Evolutionary conservation across 1,140 invertebrate genomes (phyloP), one percentile per base, ranked within the genome.

Genomic region (Heliconius melpomene): DNA sequence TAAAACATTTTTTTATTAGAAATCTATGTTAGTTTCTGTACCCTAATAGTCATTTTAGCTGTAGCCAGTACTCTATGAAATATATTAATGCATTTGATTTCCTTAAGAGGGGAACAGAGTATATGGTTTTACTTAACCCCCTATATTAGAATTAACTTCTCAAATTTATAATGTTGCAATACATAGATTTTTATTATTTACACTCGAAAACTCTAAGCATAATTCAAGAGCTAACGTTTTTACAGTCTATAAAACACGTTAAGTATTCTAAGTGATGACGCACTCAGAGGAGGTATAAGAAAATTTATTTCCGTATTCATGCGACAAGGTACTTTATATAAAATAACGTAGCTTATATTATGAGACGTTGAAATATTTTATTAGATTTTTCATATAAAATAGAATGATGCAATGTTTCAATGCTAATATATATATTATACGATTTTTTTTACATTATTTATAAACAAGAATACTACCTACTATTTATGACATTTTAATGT

Each of bases 231-330:
- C 72, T 73, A 78, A 78, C 72, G 73, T 78, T 81, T 81, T 81
- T 76, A 75, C 77, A 81, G 80, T 81, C 80, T 72, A 75, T 81
- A 81, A 46, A 75, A 78, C 80, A 81, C 76, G 60, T 36, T 72
- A 75, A 78, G 66, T 81, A 78, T 78, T 78, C 72, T 75, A 75
- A 81, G 60, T 78, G 76, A 81, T 81, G 80, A 81, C 80, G 80
- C 73, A 75, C 71, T 60, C 52, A 40, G 79, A 73, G 54, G 38
- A 60, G 60, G 54, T 78, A 72, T 70, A 75, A 75, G 73, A 81
- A 60, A 72, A 46, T 60, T 78, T 75, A 75, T 81, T 81, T 75
- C 77, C 79, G 75, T 80, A 77, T 80, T 80, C n/a, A 73, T 23
- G 72, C 66, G 79, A 77, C 74, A 80, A 76, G 79, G 79, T 76